Evolutionary conservation across 2,797 vertebrate genomes (phyloP).

Genomic region (Orestias chungarensis): DNA sequence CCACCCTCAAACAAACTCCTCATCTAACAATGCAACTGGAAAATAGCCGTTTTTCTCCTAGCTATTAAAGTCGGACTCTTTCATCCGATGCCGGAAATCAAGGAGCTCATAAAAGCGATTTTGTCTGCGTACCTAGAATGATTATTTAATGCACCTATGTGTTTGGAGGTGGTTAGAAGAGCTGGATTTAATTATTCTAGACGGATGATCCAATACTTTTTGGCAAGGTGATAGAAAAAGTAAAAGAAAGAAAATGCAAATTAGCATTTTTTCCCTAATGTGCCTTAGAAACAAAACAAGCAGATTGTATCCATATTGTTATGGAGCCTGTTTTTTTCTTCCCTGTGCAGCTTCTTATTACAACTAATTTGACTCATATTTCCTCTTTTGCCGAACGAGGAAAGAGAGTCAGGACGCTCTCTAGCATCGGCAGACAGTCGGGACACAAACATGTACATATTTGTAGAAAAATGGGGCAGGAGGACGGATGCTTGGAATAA

Average conservation of each 20-base stretch:
- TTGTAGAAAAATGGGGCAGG: constrained; percentile 9
- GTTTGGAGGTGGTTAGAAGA: too few species aligned
- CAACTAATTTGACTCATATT: constrained; percentile 69
- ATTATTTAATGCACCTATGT: not conserved
- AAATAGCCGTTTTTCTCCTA: too few species aligned
- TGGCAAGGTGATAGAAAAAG: too few species aligned
- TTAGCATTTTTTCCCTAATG: not conserved
- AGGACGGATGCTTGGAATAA: constrained; percentile 36
- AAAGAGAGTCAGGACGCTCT: constrained; percentile 60
- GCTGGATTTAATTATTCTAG: too few species aligned
- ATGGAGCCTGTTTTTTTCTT: constrained; percentile 17
- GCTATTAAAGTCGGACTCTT: too few species aligned
- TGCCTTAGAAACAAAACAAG: not conserved
- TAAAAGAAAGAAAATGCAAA: not conserved
- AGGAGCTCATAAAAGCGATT: too few species aligned
- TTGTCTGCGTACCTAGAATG: not conserved
- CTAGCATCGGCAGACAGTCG: constrained; percentile 47
- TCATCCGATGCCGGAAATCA: too few species aligned
- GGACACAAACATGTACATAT: constrained; percentile 34
- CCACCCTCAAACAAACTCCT: not conserved
- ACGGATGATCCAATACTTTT: too few species aligned
- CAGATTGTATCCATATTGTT: not conserved
- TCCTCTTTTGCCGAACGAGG: constrained; percentile 67
- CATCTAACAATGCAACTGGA: too few species aligned
- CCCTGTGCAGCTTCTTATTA: constrained; percentile 56